Conservation (phyloP, 1,140 invertebrate genomes). For the Metaphire vulgaris region DNA sequence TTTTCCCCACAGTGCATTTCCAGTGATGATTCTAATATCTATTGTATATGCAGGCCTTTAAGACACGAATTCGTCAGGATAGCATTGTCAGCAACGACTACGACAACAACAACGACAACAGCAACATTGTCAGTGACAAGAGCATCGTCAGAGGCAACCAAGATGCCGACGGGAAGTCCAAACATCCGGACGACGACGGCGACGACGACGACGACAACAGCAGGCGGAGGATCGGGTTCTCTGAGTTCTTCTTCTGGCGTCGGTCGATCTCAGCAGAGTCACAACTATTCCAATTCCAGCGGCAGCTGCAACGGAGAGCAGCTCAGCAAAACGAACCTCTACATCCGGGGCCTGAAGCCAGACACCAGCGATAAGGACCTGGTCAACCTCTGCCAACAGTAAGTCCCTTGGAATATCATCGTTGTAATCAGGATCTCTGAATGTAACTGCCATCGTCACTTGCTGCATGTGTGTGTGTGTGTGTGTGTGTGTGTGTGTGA, state of each 20-base stretch:
- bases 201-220: not conserved
- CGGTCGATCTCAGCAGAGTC: not conserved
- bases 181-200: not conserved
- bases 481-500: not conserved
- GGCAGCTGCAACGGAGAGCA: slow-evolving; percentile 56
- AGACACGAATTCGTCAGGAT: no score
- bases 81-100: not conserved
- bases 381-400: slow-evolving; percentile 90
- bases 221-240: no score
- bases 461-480: not conserved
- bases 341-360: slow-evolving; percentile 90
- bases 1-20: not conserved
- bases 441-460: not conserved
- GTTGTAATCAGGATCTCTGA: not conserved
- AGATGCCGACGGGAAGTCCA: not conserved
- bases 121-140: not conserved
- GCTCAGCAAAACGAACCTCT: slow-evolving; percentile 94
- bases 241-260: not conserved
- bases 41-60: no score
- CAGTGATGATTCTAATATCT: no score
- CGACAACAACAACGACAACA: not conserved
- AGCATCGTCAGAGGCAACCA: not conserved
- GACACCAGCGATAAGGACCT: slow-evolving; percentile 95
- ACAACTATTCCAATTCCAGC: not conserved
- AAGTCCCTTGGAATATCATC: slow-evolving; percentile 52